Evolutionary conservation across 1,140 invertebrate species (phyloP).

Genomic region (Papilio aristodemus): DNA sequence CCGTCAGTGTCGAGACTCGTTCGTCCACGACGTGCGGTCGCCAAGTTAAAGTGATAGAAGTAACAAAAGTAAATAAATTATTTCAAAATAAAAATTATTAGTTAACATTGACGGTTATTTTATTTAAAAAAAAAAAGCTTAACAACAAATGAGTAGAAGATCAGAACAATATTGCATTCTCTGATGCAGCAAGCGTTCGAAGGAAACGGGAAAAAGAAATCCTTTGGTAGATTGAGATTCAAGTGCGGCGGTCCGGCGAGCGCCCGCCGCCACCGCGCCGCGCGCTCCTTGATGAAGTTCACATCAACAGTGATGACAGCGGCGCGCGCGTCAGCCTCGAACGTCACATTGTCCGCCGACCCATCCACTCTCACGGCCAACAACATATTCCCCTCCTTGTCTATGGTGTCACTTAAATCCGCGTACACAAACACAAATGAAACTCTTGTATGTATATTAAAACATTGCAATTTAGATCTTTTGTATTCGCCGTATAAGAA

Average conservation of each 20-base stretch:
- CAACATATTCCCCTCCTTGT: constrained; percentile 52
- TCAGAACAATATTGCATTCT: constrained; percentile 16
- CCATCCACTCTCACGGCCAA: constrained; percentile 44
- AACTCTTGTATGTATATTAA: constrained; percentile 54
- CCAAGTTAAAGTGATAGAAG: constrained; percentile 75
- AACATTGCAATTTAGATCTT: constrained; percentile 50
- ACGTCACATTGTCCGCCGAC: constrained; percentile 47
- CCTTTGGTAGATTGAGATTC: constrained; percentile 57
- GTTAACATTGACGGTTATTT: constrained; percentile 56
- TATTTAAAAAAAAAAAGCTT: constrained; percentile 47
- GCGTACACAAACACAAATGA: constrained; percentile 53
- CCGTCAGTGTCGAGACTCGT: constrained; percentile 57
- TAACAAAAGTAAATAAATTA: constrained; percentile 78
- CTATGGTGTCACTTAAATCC: constrained; percentile 37
- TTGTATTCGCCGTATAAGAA: constrained; percentile 52
- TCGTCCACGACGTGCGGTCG: constrained; percentile 61
- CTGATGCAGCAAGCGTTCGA: constrained; percentile 37
- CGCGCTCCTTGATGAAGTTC: constrained; percentile 57
- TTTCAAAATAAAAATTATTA: constrained; percentile 75
- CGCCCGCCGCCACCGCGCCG: constrained; percentile 41
- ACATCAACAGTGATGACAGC: constrained; percentile 57
- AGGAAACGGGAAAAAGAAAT: constrained; percentile 64
- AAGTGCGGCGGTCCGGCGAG: constrained; percentile 54
- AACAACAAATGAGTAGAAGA: constrained; percentile 14
- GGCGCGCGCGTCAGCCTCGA: constrained; percentile 50